Percentiles rank a stretch among this genome's conserved stretches.
phyloP scores from a whole-genome alignment of 2,888 invertebrate species.

The Prenolepis imparis region DNA sequence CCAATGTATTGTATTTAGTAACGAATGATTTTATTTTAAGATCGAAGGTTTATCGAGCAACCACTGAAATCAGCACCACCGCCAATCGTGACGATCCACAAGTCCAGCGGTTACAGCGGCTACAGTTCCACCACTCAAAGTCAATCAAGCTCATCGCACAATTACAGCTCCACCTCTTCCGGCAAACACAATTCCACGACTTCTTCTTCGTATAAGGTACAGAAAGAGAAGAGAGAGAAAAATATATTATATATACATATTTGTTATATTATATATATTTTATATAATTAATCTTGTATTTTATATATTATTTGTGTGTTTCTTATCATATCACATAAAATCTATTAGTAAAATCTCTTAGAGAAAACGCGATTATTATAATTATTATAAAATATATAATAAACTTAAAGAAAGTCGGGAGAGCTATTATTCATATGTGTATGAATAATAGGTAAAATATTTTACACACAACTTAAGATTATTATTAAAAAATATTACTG shows the following conservation, averaged over 20 bases:
- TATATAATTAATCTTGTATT: neutral
- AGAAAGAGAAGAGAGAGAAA: neutral
- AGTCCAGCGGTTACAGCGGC: conserved; percentile 86
- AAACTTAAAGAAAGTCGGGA: neutral
- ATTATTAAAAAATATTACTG: neutral
- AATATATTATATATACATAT: neutral
- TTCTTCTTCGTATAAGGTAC: conserved; percentile 77
- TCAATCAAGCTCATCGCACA: conserved; percentile 64
- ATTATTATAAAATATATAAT: neutral
- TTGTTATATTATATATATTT: neutral
- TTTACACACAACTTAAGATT: neutral
- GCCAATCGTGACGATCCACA: conserved; percentile 87
- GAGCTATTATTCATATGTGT: neutral
- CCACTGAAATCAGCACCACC: conserved; percentile 93
- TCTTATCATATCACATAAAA: neutral
- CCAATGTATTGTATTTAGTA: neutral
- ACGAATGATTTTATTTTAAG: conserved; percentile 83
- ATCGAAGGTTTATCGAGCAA: conserved; percentile 95
- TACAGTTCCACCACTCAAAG: conserved; percentile 84
- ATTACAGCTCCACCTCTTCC: conserved; percentile 71
- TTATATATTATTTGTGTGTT: neutral
- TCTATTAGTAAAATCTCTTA: neutral
- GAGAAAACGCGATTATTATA: neutral
- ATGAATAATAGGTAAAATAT: neutral
- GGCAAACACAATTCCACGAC: conserved; percentile 76